phyloP scores from a whole-genome alignment of 1,140 invertebrate genomes.

The Nomia melanderi region DNA sequence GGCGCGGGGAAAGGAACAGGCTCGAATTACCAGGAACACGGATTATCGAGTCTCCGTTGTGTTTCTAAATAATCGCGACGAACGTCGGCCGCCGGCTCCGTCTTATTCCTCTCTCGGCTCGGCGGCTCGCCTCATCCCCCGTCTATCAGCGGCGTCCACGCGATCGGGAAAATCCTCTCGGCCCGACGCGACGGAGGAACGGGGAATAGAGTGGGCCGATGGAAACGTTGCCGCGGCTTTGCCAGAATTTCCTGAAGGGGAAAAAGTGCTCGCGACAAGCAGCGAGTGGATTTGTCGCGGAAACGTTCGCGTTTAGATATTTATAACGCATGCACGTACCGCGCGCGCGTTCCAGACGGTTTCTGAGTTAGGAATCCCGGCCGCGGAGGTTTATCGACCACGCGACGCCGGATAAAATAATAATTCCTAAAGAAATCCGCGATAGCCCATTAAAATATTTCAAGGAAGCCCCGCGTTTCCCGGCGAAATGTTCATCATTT shows the following conservation, averaged over 20 bases:
- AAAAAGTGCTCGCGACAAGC: background rate
- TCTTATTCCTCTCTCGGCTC: too few relatives aligned
- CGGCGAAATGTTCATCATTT: too few relatives aligned
- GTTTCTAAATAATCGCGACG: background rate
- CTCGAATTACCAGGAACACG: background rate
- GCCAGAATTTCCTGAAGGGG: background rate
- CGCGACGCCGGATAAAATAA: background rate
- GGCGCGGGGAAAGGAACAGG: too few relatives aligned
- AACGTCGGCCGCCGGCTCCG: too few relatives aligned
- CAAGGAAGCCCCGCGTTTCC: background rate
- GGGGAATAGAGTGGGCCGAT: too few relatives aligned
- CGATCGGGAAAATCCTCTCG: background rate
- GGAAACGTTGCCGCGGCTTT: background rate
- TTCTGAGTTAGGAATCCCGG: background rate
- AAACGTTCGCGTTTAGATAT: slow-evolving; percentile 2
- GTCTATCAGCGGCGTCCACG: slow-evolving; percentile 12
- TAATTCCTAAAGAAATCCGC: background rate
- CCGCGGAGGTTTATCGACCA: background rate
- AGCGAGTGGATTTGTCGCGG: slow-evolving; percentile 4
- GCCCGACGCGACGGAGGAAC: background rate
- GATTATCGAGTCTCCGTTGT: background rate
- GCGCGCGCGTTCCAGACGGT: background rate
- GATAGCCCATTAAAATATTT: background rate
- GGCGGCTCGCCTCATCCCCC: too few relatives aligned
- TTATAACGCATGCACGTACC: slow-evolving; percentile 6